These are phyloP conservation scores for Solenopsis fugax DNA, from an alignment of 1,140 invertebrate species.

Conservation along the genomic window DNA sequence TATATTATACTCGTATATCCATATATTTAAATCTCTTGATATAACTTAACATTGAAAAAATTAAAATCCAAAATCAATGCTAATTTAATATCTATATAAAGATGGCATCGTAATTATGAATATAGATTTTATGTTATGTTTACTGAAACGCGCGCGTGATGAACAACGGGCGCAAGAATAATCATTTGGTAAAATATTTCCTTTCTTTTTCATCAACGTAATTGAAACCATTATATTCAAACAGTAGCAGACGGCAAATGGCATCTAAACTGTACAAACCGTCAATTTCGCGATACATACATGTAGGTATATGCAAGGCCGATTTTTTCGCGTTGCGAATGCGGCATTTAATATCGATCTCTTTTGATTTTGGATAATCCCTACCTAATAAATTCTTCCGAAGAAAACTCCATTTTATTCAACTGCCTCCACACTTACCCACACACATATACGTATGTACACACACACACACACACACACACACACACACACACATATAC, in stretches of 20 bases:
- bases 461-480: too few relatives aligned
- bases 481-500: too few relatives aligned
- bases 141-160: too few relatives aligned
- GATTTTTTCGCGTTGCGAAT: not conserved
- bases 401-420: slow-evolving; percentile 49
- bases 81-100: not conserved
- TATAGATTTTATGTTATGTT: not conserved
- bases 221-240: slow-evolving; percentile 27
- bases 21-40: not conserved
- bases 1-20: too few relatives aligned
- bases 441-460: not conserved
- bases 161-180: not conserved
- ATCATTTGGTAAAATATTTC: not conserved
- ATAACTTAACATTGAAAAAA: not conserved
- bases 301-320: not conserved
- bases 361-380: slow-evolving; percentile 68
- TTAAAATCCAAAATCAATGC: not conserved
- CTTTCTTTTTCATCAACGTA: slow-evolving; percentile 37
- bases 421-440: not conserved
- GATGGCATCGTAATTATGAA: not conserved
- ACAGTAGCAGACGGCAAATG: not conserved
- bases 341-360: slow-evolving; percentile 61
- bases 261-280: slow-evolving; percentile 32
- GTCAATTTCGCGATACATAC: slow-evolving; percentile 2
- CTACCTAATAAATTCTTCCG: slow-evolving; percentile 39